These are phyloP conservation scores for Drosophila nigromelanica DNA, from an alignment of 1,140 invertebrate species.

Conservation along the genomic window DNA sequence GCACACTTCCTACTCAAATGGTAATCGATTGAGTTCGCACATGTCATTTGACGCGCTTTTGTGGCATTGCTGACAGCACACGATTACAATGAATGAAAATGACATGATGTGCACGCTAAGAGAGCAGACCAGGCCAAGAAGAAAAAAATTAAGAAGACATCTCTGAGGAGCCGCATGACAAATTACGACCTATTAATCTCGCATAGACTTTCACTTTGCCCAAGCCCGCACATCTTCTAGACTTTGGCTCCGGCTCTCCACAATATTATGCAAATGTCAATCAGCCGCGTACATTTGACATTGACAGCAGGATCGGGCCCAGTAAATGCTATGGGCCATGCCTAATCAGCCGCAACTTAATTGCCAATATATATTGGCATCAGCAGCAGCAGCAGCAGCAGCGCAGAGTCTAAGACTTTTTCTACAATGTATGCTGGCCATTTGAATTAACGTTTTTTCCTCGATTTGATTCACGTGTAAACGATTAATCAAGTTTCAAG, in stretches of 20 bases:
- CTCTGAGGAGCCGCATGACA: conserved; percentile 62
- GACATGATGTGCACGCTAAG: conserved; percentile 73
- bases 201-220: conserved; percentile 73
- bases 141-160: conserved; percentile 23
- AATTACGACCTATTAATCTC: conserved; percentile 78
- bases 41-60: conserved; percentile 78
- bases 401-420: conserved; percentile 32
- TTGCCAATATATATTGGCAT: conserved; percentile 75
- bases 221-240: conserved; percentile 40
- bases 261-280: conserved; percentile 76
- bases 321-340: conserved; percentile 34
- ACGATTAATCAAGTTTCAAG: conserved; percentile 76
- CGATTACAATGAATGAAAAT: conserved; percentile 75
- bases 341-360: conserved; percentile 57
- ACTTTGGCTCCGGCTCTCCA: conserved; percentile 5
- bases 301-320: conserved; percentile 50
- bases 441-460: conserved; percentile 71
- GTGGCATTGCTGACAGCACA: conserved; percentile 77
- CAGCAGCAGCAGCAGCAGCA: conserved; percentile 3
- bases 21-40: conserved; percentile 80
- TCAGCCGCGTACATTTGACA: conserved; percentile 61
- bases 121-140: conserved; percentile 25
- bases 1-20: conserved; percentile 68
- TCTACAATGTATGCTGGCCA: conserved; percentile 51
- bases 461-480: conserved; percentile 78